Base-by-base conservation (phyloP, 2,888 invertebrate species). In the Tanypteryx hageni region DNA sequence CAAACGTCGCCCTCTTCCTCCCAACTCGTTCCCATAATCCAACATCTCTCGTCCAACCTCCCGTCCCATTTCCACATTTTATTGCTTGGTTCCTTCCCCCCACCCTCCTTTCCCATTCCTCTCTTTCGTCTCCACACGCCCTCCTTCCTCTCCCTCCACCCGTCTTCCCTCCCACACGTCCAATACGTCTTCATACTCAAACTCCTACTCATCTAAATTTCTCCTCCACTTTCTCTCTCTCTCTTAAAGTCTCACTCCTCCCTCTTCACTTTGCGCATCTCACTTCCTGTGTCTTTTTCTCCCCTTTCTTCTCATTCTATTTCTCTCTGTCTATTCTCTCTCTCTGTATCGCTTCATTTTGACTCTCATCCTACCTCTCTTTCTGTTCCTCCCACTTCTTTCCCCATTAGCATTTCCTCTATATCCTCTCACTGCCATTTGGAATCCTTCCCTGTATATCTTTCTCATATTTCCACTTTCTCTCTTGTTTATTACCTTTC, bases 181-280 rank as follows among this genome's bases (percentile, higher is more conserved):
- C 76, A 76, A 76, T 76, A 76, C 76, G 76, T 76, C 76, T 76
- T 76, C 76, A 76, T 76, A 76, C 76, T 76, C 76, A 14, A 76
- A 76, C 76, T 76, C 27, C 76, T 76, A 27, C 76, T 76, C 76
- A 76, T 76, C 76, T 76, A 27, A 76, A 76, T 76, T 13, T 27
- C 27, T 14, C 76, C 22, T 68, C n/a, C 22, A 9, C 22, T 10
- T 22, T 76, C 76, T 27, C 76, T 2, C 76, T 22, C 76, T n/a
- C 27, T 76, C n/a, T 22, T 1, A 22, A n/a, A 22, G 22, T n/a
- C n/a, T 27, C 27, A 18, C n/a, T 44, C 44, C 68, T 22, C 68
- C 18, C 22, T 68, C 68, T 68, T 18, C 22, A 7, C 68, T 68
- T 68, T 22, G 9, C 2, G n/a, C 18, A 1, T 22, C n/a, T 68